Conservation (phyloP, 2,888 invertebrate species). For the Julus scanicus region DNA sequence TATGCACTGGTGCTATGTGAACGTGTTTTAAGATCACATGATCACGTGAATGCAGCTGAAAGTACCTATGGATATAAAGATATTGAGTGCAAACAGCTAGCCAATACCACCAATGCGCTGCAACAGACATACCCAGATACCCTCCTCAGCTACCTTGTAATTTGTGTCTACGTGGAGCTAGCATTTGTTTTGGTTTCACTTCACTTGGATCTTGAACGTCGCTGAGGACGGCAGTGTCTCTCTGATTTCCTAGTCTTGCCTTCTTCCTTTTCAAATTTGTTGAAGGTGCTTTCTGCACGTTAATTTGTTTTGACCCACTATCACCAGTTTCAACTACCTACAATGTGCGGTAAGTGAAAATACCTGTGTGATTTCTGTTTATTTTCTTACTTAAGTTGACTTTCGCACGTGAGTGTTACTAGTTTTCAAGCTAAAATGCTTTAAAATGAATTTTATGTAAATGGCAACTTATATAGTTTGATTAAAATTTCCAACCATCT, state of each 20-base stretch:
- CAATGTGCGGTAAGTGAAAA: conserved; percentile 49
- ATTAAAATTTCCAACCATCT: too few species aligned
- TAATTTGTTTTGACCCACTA: not conserved
- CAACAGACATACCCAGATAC: not conserved
- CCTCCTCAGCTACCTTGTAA: conserved; percentile 31
- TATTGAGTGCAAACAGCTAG: conserved; percentile 11
- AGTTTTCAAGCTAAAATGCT: not conserved
- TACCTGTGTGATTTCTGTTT: too few species aligned
- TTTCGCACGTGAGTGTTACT: too few species aligned
- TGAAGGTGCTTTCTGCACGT: not conserved
- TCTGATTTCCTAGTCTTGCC: not conserved
- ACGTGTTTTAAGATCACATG: not conserved
- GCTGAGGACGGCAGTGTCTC: not conserved
- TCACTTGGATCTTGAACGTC: not conserved
- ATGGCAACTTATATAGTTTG: too few species aligned
- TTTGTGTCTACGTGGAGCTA: conserved; percentile 25
- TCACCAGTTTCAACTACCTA: conserved; percentile 12
- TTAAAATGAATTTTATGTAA: too few species aligned
- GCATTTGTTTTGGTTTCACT: conserved; percentile 42
- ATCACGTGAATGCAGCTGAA: not conserved
- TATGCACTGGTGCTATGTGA: not conserved
- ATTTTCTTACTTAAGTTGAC: too few species aligned
- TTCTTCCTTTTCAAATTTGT: not conserved
- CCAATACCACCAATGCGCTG: conserved; percentile 44
- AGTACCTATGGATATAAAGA: not conserved